Evolutionary conservation across 92 coral and sea anemone species (phyloP), one percentile per base, ranked within the genome.

Genomic region (Zoanthus sociatus): DNA sequence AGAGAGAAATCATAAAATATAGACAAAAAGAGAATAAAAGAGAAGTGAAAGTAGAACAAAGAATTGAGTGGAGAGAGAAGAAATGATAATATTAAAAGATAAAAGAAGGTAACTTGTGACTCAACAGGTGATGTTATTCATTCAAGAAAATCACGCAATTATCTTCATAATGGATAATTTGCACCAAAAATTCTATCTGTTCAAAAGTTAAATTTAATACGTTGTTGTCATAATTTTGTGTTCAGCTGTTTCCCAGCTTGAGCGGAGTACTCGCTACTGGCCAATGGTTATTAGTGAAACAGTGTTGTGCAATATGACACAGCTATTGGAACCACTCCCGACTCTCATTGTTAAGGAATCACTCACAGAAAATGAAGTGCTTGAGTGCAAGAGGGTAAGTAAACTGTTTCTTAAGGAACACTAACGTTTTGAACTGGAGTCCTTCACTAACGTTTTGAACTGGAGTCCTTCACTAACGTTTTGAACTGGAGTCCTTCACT

Each of bases 281-380:
- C 99, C 99, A 11, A 92, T 97, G 94, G 98, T 97, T 83, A 97
- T 97, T 83, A 95, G 99, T 88, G 99, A 97, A 66, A 97, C 99
- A 8, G 53, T 97, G 69, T 87, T 97, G 37, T 95, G 98, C 33
- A 97, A 97, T 88, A 87, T 97, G 94, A 97, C 90, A 91, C 90
- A 96, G 95, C 90, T 90, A 46, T 73, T 97, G 58, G 97, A 97
- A 31, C 99, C 99, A 1, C 90, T 97, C 5, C 92, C 96, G 12
- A 79, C 94, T 47, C 89, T 95, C 20, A 78, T 97, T 14, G 89
- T 95, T 83, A 97, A 97, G 82, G 99, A 97, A 88, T 87, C 90
- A 42, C 78, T 97, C 32, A 90, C 98, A 67, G 98, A 97, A 20
- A 89, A 88, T 48, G 99, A 97, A 45, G 94, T 95, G 42, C 64